These are phyloP conservation scores for Drosophila subsilvestris DNA, from an alignment of 2,888 invertebrate genomes.

Conservation along the genomic window DNA sequence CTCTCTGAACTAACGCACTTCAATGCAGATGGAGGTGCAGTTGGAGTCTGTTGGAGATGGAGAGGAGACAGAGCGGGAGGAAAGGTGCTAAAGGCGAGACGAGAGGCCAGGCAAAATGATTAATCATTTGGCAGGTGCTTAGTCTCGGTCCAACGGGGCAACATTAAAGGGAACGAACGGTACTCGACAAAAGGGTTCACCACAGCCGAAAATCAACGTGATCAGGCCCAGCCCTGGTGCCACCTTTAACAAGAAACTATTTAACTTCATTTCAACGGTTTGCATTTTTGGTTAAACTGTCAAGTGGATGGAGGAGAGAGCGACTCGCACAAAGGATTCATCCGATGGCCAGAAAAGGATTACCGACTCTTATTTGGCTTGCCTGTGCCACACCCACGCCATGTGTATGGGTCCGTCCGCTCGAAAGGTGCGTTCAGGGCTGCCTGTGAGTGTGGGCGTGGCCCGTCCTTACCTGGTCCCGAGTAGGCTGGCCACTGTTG, in stretches of 20 bases:
- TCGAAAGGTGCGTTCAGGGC: constrained; percentile 57
- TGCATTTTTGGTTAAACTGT: constrained; percentile 74
- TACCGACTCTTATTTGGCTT: constrained; percentile 63
- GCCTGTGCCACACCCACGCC: constrained; percentile 63
- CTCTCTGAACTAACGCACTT: constrained; percentile 42
- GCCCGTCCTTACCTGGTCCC: constrained; percentile 46
- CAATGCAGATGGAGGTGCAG: constrained; percentile 3
- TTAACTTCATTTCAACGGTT: constrained; percentile 76
- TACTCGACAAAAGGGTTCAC: constrained; percentile 58
- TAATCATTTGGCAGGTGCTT: constrained; percentile 83
- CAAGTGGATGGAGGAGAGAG: constrained; percentile 62
- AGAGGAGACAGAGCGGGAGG: constrained; percentile 1
- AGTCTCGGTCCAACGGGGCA: constrained; percentile 13
- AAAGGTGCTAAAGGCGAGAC: constrained; percentile 58
- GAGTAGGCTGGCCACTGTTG: constrained; percentile 57
- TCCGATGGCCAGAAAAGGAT: constrained; percentile 63
- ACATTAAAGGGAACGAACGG: constrained; percentile 61
- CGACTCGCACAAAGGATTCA: constrained; percentile 39
- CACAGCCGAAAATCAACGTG: constrained; percentile 21
- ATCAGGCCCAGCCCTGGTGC: constrained; percentile 12
- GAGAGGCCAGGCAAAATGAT: constrained; percentile 68
- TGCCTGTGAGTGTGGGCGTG: constrained; percentile 45
- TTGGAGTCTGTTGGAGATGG: background rate
- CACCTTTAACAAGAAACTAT: constrained; percentile 78
- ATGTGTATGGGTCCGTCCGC: constrained; percentile 1